These are phyloP conservation scores for Drosophila sp. DNA, from an alignment of 1,140 invertebrate species.

Conservation along the genomic window DNA sequence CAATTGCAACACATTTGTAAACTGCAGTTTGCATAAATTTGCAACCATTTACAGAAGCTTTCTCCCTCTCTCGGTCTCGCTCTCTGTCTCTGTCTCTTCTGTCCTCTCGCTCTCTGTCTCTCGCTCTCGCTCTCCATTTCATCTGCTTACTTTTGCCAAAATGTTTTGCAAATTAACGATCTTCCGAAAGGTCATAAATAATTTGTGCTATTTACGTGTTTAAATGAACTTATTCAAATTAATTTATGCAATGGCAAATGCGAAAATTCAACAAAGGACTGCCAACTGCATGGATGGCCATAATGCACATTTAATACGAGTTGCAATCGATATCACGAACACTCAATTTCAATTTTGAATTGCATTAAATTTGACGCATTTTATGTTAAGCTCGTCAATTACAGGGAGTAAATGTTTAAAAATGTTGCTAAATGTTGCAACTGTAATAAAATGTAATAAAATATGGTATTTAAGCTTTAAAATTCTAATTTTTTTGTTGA, in stretches of 20 bases:
- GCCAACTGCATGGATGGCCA: not conserved
- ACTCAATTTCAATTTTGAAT: conserved; percentile 1
- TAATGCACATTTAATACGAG: conserved; percentile 16
- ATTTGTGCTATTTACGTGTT: conserved; percentile 29
- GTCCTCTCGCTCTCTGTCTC: not conserved
- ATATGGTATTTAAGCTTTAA: no score
- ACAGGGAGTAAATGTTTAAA: not conserved
- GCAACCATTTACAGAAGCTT: conserved; percentile 11
- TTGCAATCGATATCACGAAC: conserved; percentile 4
- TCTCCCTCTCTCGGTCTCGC: not conserved
- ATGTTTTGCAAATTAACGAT: conserved; percentile 71
- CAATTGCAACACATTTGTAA: conserved; percentile 57
- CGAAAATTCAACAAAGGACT: not conserved
- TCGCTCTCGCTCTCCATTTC: not conserved
- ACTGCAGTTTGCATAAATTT: conserved; percentile 64
- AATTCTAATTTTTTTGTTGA: no score
- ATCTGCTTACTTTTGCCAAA: conserved; percentile 22
- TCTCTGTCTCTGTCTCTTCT: not conserved
- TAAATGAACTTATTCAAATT: conserved; percentile 46
- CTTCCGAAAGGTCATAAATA: conserved; percentile 47
- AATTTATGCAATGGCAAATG: conserved; percentile 38
- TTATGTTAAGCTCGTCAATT: conserved; percentile 1
- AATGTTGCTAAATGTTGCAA: not conserved
- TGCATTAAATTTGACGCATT: not conserved
- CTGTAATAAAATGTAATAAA: no score